Evolutionary conservation across 2,888 invertebrate genomes (phyloP), one percentile per base, ranked within the genome.

Genomic region (Ectemnius lituratus): DNA sequence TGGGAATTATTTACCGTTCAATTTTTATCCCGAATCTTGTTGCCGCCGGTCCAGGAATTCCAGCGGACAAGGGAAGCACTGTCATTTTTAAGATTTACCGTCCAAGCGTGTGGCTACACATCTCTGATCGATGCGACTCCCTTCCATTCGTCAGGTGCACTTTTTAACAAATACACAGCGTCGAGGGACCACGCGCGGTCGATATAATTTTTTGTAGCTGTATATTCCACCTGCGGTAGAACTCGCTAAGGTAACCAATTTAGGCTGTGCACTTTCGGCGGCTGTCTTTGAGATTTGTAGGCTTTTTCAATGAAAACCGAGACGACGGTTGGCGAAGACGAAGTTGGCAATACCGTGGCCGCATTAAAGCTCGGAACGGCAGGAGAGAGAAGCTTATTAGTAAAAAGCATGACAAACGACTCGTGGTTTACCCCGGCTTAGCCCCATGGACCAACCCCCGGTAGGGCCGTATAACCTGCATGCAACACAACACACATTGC

Each of bases 341-440:
- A 75, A 77, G 73, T 59, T 67, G 75, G 77, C 68, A 73, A 74
- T 70, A 71, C 62, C 76, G 76, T 62, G 75, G 63, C 68, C 81
- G 82, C 82, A 78, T 84, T 85, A 84, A 82, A 82, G 80, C 79
- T 57, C 64, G 70, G 72, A 83, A 70, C 80, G 81, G 81, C 75
- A 81, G 75, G 75, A 78, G 69, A 79, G 80, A 37, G 37, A 37
- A 37, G 88, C 86, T 87, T 87, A 87, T 87, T 87, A 87, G 87
- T 87, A 87, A 87, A 87, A 87, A 87, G 87, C 85, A 88, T 87
- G 87, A 87, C 86, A 88, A 88, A 87, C 85, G 88, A 83, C 84
- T 83, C 84, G 87, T 80, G 87, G 87, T 88, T 87, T 87, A 86
- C 83, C 86, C 82, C 71, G 85, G 83, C 83, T 86, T 85, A 85